A percentile compares a stretch with the other conserved stretches of the same genome.
phyloP scores from a whole-genome alignment of 2,113 vertebrate species.

The Crotalus viridis region DNA sequence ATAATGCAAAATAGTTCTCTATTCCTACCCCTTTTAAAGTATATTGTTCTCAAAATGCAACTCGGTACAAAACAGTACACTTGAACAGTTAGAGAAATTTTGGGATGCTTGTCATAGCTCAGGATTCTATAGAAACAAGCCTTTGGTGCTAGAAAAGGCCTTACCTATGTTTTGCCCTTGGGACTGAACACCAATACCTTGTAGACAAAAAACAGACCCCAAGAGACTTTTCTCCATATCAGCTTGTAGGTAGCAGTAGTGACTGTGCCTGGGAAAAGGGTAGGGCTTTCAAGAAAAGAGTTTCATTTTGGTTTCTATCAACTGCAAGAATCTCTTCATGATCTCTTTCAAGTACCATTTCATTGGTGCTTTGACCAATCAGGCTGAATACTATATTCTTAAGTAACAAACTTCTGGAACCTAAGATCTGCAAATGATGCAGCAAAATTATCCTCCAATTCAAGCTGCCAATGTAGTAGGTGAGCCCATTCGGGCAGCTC shows the following conservation, averaged over 20 bases:
- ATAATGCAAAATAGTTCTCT: neutral
- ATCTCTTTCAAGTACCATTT: slow-evolving; percentile 2
- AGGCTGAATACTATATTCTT: neutral
- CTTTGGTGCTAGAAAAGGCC: neutral
- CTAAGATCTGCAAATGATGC: neutral
- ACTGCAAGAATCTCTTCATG: neutral
- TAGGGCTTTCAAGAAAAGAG: no score
- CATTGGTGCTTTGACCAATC: neutral
- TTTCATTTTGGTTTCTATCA: neutral
- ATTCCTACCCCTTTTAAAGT: neutral
- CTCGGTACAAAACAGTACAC: neutral
- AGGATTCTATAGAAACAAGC: neutral
- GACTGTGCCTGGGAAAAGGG: no score
- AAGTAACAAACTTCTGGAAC: neutral
- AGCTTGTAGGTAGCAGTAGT: neutral
- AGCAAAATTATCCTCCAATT: neutral
- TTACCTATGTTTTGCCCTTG: neutral
- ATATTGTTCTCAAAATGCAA: neutral
- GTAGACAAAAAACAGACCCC: neutral
- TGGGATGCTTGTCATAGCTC: neutral
- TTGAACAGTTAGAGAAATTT: neutral
- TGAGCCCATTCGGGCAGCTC: neutral
- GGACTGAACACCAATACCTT: neutral
- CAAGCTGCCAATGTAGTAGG: neutral
- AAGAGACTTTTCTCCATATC: no score